Evolutionary conservation across 2,888 invertebrate genomes (phyloP), one percentile per base, ranked within the genome.

Genomic region (Agrochola circellaris): DNA sequence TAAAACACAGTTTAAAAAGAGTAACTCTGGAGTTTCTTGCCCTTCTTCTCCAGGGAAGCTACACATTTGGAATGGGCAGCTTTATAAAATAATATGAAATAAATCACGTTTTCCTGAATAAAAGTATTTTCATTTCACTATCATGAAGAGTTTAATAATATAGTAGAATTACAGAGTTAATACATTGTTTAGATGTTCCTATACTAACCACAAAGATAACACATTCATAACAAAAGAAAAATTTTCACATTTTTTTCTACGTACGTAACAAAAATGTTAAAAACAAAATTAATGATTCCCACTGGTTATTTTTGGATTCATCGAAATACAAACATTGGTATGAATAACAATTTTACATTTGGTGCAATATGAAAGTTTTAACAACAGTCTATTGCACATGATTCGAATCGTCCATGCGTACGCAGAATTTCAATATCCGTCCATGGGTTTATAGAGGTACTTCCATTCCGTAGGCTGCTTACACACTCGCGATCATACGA

Each of bases 371-470:
- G 83, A 75, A 86, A 87, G 76, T 85, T 87, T 86, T 80, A 85
- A 81, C 83, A 87, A 77, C 86, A 87, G 70, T 84, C 80, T 82
- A 88, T 84, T 89, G 85, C 87, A 88, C 82, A 86, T 86, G 87
- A 88, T 88, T 82, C 81, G 83, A 80, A 69, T 87, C 82, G 81
- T 71, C 82, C 84, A 82, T 87, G 88, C 83, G 79, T 87, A 87
- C 81, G 83, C 87, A 89, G 91, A 90, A 89, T 92, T 92, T 91
- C 91, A 92, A 92, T 92, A 92, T 92, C 92, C 92, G 92, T 66
- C 73, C 81, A 78, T 81, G 75, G 83, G 74, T 87, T 88, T 80
- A 87, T 78, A 73, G 76, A 77, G 77, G 72, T 75, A 75, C 81
- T 84, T 72, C 48, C 77, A 82, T 56, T 74, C n/a, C 26, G 26